Evolutionary conservation across 2,797 vertebrate species (phyloP), one percentile per base, ranked within the genome.

Genomic region (Phrynocephalus forsythii): DNA sequence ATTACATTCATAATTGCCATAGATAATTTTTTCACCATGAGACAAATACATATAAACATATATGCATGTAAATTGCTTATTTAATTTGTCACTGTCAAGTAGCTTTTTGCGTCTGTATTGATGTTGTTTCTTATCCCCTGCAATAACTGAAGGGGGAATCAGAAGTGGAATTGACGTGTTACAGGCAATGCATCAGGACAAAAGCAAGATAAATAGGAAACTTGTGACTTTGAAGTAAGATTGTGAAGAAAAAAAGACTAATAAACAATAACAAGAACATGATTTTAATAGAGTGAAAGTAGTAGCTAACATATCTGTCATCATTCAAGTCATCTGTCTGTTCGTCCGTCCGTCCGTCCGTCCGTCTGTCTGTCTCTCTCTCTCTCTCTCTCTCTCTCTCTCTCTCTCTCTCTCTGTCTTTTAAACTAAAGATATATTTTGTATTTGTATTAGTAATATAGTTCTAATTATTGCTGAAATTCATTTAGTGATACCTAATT

Each of bases 211-310:
- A 52, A 75, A 5, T n/a, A 52, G 4, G 38, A 26, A 13, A 76
- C n/a, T 60, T 73, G 13, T 11, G 71, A 6, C 71, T 44, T 6
- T 73, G 52, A 82, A 76, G 11, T 56, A 15, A 78, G 1, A 0
- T 0, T 15, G 86, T 81, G 83, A 85, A 60, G 67, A 18, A 71
- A 38, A 38, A 90, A 90, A 90, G 77, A 30, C 3, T 6, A 92
- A 82, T 20, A 0, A 92, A 52, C 2, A 86, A 82, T 91, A 92
- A 5, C 10, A 91, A 82, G 88, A 90, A 24, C 0, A 90, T 9
- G 26, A 22, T 38, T 56, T 56, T 56, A 90, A 91, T 90, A 86
- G 76, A 83, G 50, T 79, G 73, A 9, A 88, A 82, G 2, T 20
- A 86, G 0, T 60, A 11, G 71, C 0, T 0, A 52, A 79, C 82